Percentiles rank a stretch among this genome's conserved stretches.
These are phyloP conservation scores for Sebastes itinus DNA, from an alignment of 2,797 vertebrate genomes.

Conservation along the genomic window DNA sequence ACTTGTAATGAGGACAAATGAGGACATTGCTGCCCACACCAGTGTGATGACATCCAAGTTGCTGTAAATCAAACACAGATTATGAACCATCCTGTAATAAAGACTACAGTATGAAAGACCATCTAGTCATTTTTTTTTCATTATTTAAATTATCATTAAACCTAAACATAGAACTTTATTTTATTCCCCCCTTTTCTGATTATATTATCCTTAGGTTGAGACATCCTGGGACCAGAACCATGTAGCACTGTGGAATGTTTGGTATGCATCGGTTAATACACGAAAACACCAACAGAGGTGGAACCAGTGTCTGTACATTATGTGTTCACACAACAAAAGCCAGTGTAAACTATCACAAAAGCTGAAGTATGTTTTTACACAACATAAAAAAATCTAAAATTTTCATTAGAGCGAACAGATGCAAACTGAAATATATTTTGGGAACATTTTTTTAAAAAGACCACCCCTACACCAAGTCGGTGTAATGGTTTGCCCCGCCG, in stretches of 20 bases:
- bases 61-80: slow-evolving; percentile 21
- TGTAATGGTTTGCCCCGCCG: slow-evolving; percentile 76
- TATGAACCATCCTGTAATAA: background rate
- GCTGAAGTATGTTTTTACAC: accelerated
- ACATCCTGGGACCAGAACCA: slow-evolving; percentile 43
- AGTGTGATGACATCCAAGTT: background rate
- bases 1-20: too few relatives aligned
- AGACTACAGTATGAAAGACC: background rate
- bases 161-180: background rate
- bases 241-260: slow-evolving; percentile 79
- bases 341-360: accelerated
- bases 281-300: background rate
- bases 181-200: background rate
- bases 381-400: accelerated
- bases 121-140: background rate
- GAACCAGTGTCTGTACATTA: accelerated
- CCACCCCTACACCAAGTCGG: slow-evolving; percentile 41
- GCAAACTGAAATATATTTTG: accelerated
- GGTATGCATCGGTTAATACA: slow-evolving; percentile 69
- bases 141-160: too few relatives aligned
- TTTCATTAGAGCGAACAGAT: accelerated
- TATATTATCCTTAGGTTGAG: background rate
- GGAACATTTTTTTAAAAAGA: accelerated
- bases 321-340: background rate
- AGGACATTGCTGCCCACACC: background rate